Percentiles rank a stretch among this genome's conserved stretches.
These are phyloP conservation scores for Paradoxurus hermaphroditus DNA, from an alignment of 2,113 vertebrate genomes.

Conservation along the genomic window DNA sequence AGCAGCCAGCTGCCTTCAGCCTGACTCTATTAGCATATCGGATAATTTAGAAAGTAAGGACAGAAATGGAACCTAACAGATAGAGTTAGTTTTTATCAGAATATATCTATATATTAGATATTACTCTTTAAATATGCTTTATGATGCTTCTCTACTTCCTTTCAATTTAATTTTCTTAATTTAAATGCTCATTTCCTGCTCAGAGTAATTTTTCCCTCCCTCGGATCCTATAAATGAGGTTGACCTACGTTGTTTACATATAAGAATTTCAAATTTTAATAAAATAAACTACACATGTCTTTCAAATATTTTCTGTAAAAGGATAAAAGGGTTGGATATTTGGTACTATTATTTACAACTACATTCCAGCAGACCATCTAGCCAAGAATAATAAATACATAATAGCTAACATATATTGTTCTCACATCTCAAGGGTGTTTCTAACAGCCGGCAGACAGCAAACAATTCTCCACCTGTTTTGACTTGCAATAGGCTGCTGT, in stretches of 20 bases:
- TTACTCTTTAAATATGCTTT: neutral
- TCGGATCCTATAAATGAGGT: slow-evolving; percentile 35
- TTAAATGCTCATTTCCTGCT: slow-evolving; percentile 34
- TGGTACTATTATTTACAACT: slow-evolving; percentile 40
- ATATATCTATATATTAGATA: neutral
- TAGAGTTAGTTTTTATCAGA: neutral
- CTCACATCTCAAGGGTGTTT: slow-evolving; percentile 57
- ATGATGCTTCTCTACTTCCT: neutral
- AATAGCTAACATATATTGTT: slow-evolving; percentile 22
- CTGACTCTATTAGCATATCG: slow-evolving; percentile 57
- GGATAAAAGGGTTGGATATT: neutral
- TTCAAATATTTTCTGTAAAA: slow-evolving; percentile 49
- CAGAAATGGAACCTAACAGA: neutral
- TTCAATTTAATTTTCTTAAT: slow-evolving; percentile 32
- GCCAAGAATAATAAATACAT: slow-evolving; percentile 27
- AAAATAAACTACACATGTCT: slow-evolving; percentile 30
- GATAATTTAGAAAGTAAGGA: slow-evolving; percentile 47
- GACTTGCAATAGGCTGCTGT: slow-evolving; percentile 53
- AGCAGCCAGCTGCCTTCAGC: slow-evolving; percentile 73
- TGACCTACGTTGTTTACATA: slow-evolving; percentile 42
- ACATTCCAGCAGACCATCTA: neutral
- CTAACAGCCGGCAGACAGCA: slow-evolving; percentile 47
- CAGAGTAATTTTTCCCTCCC: slow-evolving; percentile 1
- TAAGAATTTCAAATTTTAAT: slow-evolving; percentile 46
- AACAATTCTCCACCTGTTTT: slow-evolving; percentile 37